Conservation (phyloP, 2,797 vertebrate genomes). For the Cygnus olor region DNA sequence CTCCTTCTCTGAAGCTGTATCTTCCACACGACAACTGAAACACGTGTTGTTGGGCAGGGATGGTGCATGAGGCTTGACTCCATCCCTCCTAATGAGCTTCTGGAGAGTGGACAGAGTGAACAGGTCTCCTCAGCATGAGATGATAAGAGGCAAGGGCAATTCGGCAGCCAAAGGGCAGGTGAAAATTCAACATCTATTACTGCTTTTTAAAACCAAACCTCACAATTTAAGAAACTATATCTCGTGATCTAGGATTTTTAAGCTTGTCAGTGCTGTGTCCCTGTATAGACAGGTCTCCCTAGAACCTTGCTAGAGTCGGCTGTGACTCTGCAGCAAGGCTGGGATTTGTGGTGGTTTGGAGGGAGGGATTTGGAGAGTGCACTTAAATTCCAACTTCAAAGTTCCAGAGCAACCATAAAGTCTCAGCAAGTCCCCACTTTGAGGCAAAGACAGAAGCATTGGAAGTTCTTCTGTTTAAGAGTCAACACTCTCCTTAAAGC, state of each 20-base stretch:
- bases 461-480: not conserved
- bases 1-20: not conserved
- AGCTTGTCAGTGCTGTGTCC: not conserved
- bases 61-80: not conserved
- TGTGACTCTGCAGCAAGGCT: not conserved
- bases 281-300: not conserved
- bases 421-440: not conserved
- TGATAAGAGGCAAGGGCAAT: not conserved
- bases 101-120: not conserved
- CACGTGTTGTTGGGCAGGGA: not conserved
- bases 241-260: not conserved
- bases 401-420: not conserved
- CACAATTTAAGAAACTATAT: not conserved
- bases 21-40: not conserved
- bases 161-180: not conserved
- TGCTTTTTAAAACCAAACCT: not conserved
- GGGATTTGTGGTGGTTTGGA: not conserved
- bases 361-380: not conserved
- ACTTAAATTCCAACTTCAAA: not conserved
- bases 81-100: not conserved
- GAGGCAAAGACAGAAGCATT: not conserved
- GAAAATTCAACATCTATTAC: not conserved
- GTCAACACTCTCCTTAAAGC: accelerated
- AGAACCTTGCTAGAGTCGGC: not conserved
- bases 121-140: too few relatives aligned